These are phyloP conservation scores for Picus viridis DNA, from an alignment of 2,797 vertebrate species.

Conservation along the genomic window DNA sequence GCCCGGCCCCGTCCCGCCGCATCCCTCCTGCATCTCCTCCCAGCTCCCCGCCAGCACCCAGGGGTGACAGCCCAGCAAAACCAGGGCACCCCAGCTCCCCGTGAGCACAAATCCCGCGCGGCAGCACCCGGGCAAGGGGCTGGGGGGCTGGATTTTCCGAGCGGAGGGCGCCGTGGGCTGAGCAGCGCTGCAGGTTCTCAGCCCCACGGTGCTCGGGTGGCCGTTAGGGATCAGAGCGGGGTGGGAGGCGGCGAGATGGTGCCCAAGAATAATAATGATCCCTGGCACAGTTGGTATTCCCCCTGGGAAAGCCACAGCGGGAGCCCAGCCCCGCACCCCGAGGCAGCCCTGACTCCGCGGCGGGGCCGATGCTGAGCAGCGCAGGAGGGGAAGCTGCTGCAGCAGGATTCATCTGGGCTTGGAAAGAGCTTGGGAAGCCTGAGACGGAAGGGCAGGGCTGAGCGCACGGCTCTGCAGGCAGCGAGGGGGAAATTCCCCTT, in stretches of 20 bases:
- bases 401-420: conserved; percentile 17
- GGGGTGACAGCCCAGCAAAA: no score
- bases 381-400: conserved; percentile 11
- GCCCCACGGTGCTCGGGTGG: rapidly evolving
- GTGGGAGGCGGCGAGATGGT: background rate
- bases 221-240: background rate
- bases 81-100: rapidly evolving
- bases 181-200: background rate
- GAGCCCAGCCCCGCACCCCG: rapidly evolving
- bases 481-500: background rate
- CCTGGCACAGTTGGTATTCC: no score
- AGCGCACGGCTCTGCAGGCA: background rate
- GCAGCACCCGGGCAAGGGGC: background rate
- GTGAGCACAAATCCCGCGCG: rapidly evolving
- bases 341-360: background rate
- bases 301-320: no score
- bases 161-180: rapidly evolving
- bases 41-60: rapidly evolving
- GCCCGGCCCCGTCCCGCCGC: background rate
- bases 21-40: no score
- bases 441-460: background rate
- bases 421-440: conserved; percentile 1
- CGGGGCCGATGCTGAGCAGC: background rate
- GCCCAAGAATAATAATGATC: no score
- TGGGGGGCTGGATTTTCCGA: background rate